A percentile compares a stretch with the other conserved stretches of the same genome.
Evolutionary conservation across 1,140 invertebrate genomes (phyloP).

Genomic region (Pararge aegeria): DNA sequence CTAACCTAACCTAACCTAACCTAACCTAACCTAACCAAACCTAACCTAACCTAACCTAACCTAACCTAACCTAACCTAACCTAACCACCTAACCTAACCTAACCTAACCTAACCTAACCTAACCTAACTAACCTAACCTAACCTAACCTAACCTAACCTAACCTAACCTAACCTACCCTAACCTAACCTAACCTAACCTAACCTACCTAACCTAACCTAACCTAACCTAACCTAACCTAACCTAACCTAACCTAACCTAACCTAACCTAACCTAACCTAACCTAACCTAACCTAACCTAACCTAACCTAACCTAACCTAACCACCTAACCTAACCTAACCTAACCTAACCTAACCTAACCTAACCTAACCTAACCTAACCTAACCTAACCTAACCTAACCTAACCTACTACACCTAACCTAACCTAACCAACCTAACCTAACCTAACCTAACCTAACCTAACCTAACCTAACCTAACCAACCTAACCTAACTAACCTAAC

Average conservation of each 20-base stretch:
- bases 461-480: slow-evolving; percentile 11
- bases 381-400: slow-evolving; percentile 10
- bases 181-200: no score
- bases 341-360: slow-evolving; percentile 10
- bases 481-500: no score
- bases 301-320: slow-evolving; percentile 10
- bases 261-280: slow-evolving; percentile 9
- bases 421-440: no score
- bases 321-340: no score
- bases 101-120: slow-evolving; percentile 5
- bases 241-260: slow-evolving; percentile 10
- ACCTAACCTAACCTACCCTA: no score
- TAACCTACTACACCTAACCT: slow-evolving; percentile 3
- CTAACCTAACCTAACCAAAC: slow-evolving; percentile 5
- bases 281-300: slow-evolving; percentile 10
- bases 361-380: slow-evolving; percentile 11
- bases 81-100: no score
- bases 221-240: slow-evolving; percentile 10
- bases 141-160: slow-evolving; percentile 7
- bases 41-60: slow-evolving; percentile 5
- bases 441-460: slow-evolving; percentile 10
- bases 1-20: slow-evolving; percentile 5
- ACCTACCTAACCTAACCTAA: slow-evolving; percentile 10
- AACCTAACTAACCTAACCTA: slow-evolving; percentile 6
- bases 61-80: slow-evolving; percentile 5